These are phyloP conservation scores for Triops longicaudatus DNA, from an alignment of 1,140 invertebrate genomes.

Conservation along the genomic window DNA sequence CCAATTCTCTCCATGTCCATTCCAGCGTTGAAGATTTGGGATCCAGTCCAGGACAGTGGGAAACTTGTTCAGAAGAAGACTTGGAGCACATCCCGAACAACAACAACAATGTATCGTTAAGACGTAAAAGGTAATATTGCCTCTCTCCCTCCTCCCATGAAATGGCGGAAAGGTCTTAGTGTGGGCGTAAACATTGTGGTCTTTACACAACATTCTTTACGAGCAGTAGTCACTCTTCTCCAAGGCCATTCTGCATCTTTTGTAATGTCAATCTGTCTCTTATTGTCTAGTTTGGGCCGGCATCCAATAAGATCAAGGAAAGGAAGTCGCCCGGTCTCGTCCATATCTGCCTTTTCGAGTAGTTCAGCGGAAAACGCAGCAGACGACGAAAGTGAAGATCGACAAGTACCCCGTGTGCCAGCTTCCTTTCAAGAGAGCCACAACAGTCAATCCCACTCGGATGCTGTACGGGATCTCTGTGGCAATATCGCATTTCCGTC, in stretches of 20 bases:
- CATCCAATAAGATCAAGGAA: not conserved
- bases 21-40: slow-evolving; percentile 1
- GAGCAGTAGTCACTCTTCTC: no score
- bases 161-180: no score
- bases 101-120: not conserved
- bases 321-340: not conserved
- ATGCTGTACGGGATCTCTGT: not conserved
- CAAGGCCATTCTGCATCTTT: not conserved
- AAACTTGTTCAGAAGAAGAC: slow-evolving; percentile 5
- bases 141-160: no score
- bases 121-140: not conserved
- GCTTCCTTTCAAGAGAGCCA: not conserved
- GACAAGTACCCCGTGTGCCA: not conserved
- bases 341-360: not conserved
- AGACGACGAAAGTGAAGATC: not conserved
- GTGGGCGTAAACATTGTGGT: no score
- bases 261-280: not conserved
- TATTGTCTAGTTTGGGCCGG: not conserved
- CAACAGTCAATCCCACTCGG: not conserved
- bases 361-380: not conserved
- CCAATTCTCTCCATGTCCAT: not conserved
- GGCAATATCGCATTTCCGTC: slow-evolving; percentile 1
- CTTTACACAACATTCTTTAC: no score
- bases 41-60: not conserved
- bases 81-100: not conserved